Base-by-base conservation (phyloP, 2,797 vertebrate genomes). In the Anniella stebbinsi region DNA sequence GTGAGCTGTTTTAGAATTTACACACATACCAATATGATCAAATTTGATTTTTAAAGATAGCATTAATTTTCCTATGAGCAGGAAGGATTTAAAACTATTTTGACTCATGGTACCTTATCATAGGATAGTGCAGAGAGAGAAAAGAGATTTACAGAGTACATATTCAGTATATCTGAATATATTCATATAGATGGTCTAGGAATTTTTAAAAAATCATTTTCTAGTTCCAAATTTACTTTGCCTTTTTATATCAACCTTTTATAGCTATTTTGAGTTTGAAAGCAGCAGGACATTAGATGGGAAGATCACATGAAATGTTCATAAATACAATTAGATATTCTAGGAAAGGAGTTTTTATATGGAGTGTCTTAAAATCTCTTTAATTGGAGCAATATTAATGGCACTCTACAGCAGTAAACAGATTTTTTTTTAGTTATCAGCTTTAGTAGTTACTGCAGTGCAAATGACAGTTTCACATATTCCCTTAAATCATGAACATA, bases 141-240 rank as follows among this genome's bases (percentile, higher is more conserved):
- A 17, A 11, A 63, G 60, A 9, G 89, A 90, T 86, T 45, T 45
- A 57, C 12, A 57, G 12, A 57, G 12, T 13, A 57, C 54, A 18
- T 81, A 60, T 25, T 10, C 41, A 36, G 30, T 86, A 18, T 94
- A 89, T 89, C 89, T 92, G 4, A 82, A 3, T 87, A 48, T 67
- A 9, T 72, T 17, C 8, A 13, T 3, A 28, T 17, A 11, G 69
- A 11, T 33, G 10, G 33, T n/a, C 28, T 63, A 86, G 0, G 0
- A 2, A 57, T 6, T n/a, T 0, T n/a, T 0, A 57, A 15, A 13
- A 57, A 78, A 91, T 90, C 41, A n/a, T 81, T 86, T 84, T 0
- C 2, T 78, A 76, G 23, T 70, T 88, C 86, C 45, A 75, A 0
- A 86, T 91, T 86, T 86, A 73, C 73, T 87, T 91, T 76, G 88